Conservation (phyloP, 2,797 vertebrate species). For the Ciconia nigra region DNA sequence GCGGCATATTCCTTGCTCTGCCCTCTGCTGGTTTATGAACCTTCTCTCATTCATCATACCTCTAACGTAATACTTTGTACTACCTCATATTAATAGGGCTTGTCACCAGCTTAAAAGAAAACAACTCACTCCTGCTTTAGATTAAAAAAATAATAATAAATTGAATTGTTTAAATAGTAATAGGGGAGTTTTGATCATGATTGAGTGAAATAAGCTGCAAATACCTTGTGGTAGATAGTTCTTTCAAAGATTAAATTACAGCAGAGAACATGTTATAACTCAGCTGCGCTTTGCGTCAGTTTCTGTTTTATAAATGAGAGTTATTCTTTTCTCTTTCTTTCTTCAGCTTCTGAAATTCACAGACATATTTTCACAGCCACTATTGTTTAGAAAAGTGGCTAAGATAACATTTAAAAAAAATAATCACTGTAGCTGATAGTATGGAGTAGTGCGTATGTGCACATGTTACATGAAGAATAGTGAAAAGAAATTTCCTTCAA, state of each 20-base stretch:
- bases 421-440: not conserved
- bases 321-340: not conserved
- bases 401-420: not conserved
- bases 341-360: not conserved
- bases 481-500: not conserved
- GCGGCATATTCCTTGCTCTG: not conserved
- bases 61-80: not conserved
- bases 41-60: not conserved
- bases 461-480: not conserved
- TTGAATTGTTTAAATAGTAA: not conserved
- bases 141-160: not conserved
- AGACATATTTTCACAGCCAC: not conserved
- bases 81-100: not conserved
- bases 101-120: not conserved
- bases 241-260: not conserved
- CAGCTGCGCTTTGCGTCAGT: not conserved
- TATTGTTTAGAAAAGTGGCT: not conserved
- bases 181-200: not conserved
- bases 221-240: not conserved
- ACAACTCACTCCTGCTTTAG: not conserved
- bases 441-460: not conserved
- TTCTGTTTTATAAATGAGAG: not conserved
- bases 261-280: not conserved
- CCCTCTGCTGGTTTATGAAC: not conserved
- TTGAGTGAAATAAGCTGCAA: not conserved